A percentile compares a stretch with the other conserved stretches of the same genome.
Conservation (phyloP, 2,797 vertebrate genomes). For the Heterohyrax brucei region DNA sequence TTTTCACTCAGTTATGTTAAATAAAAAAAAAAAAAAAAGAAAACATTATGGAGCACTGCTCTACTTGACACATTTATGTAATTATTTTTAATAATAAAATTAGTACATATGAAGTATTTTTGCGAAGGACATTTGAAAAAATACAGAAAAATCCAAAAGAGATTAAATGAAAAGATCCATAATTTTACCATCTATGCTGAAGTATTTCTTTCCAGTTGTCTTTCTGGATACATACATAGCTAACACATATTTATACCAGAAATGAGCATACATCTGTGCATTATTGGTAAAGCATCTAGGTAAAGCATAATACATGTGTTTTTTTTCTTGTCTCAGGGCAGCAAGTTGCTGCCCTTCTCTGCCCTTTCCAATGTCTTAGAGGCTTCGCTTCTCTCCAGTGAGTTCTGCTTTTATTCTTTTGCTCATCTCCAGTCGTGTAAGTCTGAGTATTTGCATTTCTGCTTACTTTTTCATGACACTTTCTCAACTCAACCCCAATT, state of each 20-base stretch:
- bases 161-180: not conserved
- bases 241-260: not conserved
- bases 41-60: not conserved
- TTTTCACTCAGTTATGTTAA: no score
- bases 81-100: slow-evolving; percentile 34
- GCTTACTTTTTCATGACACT: not conserved
- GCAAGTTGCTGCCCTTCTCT: not conserved
- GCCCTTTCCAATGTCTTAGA: not conserved
- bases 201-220: not conserved
- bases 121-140: slow-evolving; percentile 41
- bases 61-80: not conserved
- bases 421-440: not conserved
- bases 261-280: not conserved
- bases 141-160: not conserved
- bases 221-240: not conserved
- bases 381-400: not conserved
- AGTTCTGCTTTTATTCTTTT: not conserved
- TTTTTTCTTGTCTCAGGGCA: not conserved
- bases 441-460: not conserved
- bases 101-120: slow-evolving; percentile 6
- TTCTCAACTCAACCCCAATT: not conserved
- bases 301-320: not conserved
- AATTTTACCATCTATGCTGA: not conserved
- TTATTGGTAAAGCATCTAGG: slow-evolving; percentile 1
- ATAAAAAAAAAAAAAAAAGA: no score